Percentiles rank a stretch among this genome's conserved stretches.
Evolutionary conservation across 2,797 vertebrate species (phyloP).

Genomic region (Sardinella longiceps): DNA sequence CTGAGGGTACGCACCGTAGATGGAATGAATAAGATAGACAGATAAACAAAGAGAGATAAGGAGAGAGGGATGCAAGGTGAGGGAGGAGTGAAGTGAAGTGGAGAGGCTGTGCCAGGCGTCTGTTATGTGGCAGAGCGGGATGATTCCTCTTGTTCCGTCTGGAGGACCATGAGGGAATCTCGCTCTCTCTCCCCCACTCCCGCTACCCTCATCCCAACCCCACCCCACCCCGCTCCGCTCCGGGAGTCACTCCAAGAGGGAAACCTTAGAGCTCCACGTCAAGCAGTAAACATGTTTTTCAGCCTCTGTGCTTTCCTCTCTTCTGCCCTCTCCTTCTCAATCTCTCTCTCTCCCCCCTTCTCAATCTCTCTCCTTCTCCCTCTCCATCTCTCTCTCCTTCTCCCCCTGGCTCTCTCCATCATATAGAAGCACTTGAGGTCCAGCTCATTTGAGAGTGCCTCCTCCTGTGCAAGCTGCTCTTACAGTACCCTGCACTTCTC

Average conservation of each 20-base stretch:
- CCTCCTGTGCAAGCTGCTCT: too few species aligned
- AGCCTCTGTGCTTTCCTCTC: conserved; percentile 62
- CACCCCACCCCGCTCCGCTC: conserved; percentile 65
- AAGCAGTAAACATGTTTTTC: conserved; percentile 94
- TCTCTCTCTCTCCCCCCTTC: conserved; percentile 37
- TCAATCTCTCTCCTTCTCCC: conserved; percentile 29
- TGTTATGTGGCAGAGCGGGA: conserved; percentile 55
- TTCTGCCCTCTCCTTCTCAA: conserved; percentile 24
- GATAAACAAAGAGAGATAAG: not conserved
- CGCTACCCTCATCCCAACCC: not conserved
- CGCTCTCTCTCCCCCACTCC: conserved; percentile 68
- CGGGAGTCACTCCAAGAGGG: conserved; percentile 86
- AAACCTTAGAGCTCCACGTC: conserved; percentile 90
- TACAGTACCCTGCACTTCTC: too few species aligned
- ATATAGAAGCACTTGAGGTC: too few species aligned
- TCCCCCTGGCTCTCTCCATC: not conserved
- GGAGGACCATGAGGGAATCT: conserved; percentile 84
- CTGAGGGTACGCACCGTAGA: not conserved
- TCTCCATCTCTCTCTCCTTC: not conserved
- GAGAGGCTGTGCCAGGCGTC: not conserved
- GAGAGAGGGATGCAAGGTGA: not conserved
- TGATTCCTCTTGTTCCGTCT: conserved; percentile 86
- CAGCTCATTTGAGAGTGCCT: too few species aligned
- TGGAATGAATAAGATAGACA: not conserved
- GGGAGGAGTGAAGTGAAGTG: not conserved